A percentile compares a stretch with the other conserved stretches of the same genome.
These are phyloP conservation scores for Drosophila atripex DNA, from an alignment of 2,888 invertebrate species.

Conservation along the genomic window DNA sequence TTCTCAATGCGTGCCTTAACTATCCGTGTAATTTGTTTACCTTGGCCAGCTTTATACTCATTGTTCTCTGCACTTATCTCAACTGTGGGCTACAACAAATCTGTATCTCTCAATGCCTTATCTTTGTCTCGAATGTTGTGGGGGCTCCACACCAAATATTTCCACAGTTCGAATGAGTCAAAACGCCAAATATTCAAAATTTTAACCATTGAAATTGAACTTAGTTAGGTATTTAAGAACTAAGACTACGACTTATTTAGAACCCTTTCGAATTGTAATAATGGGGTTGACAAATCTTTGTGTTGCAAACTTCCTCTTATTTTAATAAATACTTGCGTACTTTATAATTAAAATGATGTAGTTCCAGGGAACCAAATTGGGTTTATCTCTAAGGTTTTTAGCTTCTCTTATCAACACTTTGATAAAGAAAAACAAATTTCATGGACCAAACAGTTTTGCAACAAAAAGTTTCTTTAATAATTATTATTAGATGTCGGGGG, in stretches of 20 bases:
- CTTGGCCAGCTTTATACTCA: conserved; percentile 11
- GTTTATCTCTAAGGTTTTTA: conserved; percentile 17
- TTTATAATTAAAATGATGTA: not conserved
- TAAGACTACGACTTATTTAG: not conserved
- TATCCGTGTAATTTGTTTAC: conserved; percentile 19
- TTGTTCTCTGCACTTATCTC: conserved; percentile 39
- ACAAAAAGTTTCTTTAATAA: conserved; percentile 27
- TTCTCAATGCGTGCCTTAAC: not conserved
- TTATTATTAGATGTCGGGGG: conserved; percentile 40
- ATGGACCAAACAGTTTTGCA: conserved; percentile 28
- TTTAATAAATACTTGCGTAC: not conserved
- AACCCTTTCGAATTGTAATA: too few relatives aligned
- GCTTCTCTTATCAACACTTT: conserved; percentile 24
- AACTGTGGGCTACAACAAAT: conserved; percentile 41
- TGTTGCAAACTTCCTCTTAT: not conserved
- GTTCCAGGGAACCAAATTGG: too few relatives aligned
- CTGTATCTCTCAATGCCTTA: conserved; percentile 60
- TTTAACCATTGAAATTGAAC: too few relatives aligned
- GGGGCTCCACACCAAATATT: conserved; percentile 19
- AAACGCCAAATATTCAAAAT: too few relatives aligned
- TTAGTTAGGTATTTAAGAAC: not conserved
- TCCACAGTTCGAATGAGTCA: conserved; percentile 15
- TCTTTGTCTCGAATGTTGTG: conserved; percentile 57
- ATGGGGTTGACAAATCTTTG: too few relatives aligned
- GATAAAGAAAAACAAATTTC: conserved; percentile 35